These are phyloP conservation scores for Pristionchus japonicus DNA, from an alignment of 2,888 invertebrate genomes.

Conservation along the genomic window DNA sequence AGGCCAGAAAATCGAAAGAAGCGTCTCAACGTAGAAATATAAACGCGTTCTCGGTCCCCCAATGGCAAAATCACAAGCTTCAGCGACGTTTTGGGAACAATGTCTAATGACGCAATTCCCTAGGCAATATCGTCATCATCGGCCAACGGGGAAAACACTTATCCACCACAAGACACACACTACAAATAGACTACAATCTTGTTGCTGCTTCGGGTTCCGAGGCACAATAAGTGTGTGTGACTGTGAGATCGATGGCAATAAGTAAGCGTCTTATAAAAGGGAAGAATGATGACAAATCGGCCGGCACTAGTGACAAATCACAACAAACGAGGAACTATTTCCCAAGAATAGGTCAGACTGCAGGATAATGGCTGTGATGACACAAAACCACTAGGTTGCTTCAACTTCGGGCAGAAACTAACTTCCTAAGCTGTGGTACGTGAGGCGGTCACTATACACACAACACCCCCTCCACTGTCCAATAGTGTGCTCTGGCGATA, in stretches of 20 bases:
- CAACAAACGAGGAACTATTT: background rate
- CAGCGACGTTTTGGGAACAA: background rate
- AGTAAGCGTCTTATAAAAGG: slow-evolving; percentile 25
- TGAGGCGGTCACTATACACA: background rate
- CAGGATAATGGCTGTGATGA: background rate
- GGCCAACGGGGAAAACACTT: background rate
- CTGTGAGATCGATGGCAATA: background rate
- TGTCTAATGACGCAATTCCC: background rate
- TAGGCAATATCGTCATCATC: slow-evolving; percentile 2
- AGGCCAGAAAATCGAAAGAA: background rate
- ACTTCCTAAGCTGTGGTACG: background rate
- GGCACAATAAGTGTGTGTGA: background rate
- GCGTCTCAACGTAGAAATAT: background rate
- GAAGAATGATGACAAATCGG: slow-evolving; percentile 20
- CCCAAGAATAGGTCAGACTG: background rate
- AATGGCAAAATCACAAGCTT: background rate
- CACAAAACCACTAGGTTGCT: background rate
- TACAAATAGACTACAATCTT: background rate
- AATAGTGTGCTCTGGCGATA: background rate
- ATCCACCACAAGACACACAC: background rate
- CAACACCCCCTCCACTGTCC: background rate
- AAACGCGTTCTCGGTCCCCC: background rate
- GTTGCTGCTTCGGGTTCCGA: background rate
- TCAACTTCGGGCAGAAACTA: slow-evolving; percentile 1
- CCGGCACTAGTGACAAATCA: background rate